A percentile compares a stretch with the other conserved stretches of the same genome.
These are phyloP conservation scores for Galleria mellonella DNA, from an alignment of 1,140 invertebrate species.

Conservation along the genomic window DNA sequence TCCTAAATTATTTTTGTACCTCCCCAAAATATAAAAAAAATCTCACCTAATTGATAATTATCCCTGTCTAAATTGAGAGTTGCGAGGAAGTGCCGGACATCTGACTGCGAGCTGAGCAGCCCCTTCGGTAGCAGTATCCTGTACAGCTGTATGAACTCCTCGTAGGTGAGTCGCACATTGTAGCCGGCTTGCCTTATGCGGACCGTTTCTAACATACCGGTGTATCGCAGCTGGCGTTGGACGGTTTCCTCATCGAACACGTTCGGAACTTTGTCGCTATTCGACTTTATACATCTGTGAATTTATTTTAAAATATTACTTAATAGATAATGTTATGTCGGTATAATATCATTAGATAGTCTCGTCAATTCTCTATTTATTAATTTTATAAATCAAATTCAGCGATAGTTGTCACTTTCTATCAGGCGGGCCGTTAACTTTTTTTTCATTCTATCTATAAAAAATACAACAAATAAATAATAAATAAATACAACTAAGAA, in stretches of 20 bases:
- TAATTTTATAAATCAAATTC: too few relatives aligned
- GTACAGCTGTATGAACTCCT: constrained; percentile 95
- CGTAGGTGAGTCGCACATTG: constrained; percentile 93
- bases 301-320: too few relatives aligned
- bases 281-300: constrained; percentile 92
- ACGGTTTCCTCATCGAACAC: constrained; percentile 96
- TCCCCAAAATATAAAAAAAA: constrained; percentile 8
- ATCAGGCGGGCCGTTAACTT: too few relatives aligned
- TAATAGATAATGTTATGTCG: too few relatives aligned
- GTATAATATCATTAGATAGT: too few relatives aligned
- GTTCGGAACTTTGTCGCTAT: constrained; percentile 92
- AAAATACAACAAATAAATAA: too few relatives aligned
- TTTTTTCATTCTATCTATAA: too few relatives aligned
- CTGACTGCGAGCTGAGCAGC: constrained; percentile 84
- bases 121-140: constrained; percentile 93
- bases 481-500: too few relatives aligned
- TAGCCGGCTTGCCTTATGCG: constrained; percentile 96
- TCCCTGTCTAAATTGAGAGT: constrained; percentile 88
- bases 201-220: constrained; percentile 97
- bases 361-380: too few relatives aligned
- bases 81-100: constrained; percentile 87
- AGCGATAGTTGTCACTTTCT: too few relatives aligned
- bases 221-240: constrained; percentile 91
- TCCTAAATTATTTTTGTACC: too few relatives aligned
- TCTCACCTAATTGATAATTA: constrained; percentile 92